Conservation (phyloP, 2,113 vertebrate genomes). For the Pipra filicauda region DNA sequence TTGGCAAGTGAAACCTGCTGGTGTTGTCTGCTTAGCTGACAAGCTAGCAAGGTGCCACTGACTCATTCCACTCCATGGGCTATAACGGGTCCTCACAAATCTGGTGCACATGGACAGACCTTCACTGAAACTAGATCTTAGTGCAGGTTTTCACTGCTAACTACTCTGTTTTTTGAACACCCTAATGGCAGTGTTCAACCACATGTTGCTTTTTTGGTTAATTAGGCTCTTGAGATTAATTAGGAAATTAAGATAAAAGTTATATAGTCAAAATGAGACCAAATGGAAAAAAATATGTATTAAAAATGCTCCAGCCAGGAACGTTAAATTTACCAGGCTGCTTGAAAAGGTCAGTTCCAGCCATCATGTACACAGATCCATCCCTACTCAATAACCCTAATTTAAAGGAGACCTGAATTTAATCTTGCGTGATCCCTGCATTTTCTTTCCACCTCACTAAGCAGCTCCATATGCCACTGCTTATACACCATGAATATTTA, state of each 20-base stretch:
- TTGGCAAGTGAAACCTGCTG: neutral
- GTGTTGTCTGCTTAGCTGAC: neutral
- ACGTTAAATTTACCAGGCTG: neutral
- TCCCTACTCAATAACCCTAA: rapidly evolving
- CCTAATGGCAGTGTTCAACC: neutral
- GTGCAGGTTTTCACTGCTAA: neutral
- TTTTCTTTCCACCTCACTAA: neutral
- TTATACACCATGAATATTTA: neutral
- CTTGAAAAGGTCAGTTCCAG: neutral
- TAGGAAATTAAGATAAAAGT: neutral
- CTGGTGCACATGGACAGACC: neutral
- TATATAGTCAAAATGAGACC: neutral
- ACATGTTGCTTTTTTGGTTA: neutral
- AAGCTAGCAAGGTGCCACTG: neutral
- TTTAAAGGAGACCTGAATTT: neutral
- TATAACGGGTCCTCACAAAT: neutral
- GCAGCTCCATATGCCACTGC: neutral
- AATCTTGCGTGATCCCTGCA: neutral
- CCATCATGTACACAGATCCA: neutral
- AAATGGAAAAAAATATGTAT: neutral
- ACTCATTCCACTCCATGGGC: neutral
- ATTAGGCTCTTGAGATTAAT: neutral
- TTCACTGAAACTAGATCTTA: neutral
- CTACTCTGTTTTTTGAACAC: neutral
- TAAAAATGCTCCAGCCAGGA: neutral